A percentile compares a stretch with the other conserved stretches of the same genome.
Evolutionary conservation across 2,113 vertebrate species (phyloP).

Genomic region (Misgurnus mizolepis): DNA sequence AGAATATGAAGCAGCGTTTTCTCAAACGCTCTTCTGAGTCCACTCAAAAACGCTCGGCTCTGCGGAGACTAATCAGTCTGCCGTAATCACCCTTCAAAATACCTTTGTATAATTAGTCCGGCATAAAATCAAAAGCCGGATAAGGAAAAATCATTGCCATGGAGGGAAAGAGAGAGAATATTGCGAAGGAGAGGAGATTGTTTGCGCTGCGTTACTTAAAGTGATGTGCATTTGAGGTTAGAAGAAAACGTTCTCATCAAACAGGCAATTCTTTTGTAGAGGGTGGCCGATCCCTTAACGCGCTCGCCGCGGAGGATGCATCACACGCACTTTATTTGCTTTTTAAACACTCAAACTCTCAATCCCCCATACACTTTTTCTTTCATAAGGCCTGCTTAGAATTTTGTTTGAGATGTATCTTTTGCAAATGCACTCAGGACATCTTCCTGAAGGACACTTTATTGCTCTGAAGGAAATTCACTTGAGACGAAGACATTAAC

Average conservation of each 20-base stretch:
- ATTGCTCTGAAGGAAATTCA: conserved; percentile 33
- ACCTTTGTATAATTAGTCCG: conserved; percentile 35
- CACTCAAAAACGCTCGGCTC: conserved; percentile 1
- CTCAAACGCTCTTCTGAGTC: conserved; percentile 30
- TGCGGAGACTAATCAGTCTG: conserved; percentile 7
- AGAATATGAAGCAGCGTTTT: conserved; percentile 26
- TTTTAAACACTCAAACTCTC: conserved; percentile 12
- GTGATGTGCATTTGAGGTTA: conserved; percentile 36
- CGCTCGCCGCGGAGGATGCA: conserved; percentile 10
- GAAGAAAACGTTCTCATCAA: conserved; percentile 46
- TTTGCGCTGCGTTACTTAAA: conserved; percentile 14
- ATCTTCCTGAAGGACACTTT: conserved; percentile 48
- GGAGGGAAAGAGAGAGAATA: background rate
- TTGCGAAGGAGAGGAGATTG: background rate
- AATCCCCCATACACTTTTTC: conserved; percentile 8
- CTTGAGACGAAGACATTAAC: conserved; percentile 31
- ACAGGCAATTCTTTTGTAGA: conserved; percentile 26
- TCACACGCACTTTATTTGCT: conserved; percentile 19
- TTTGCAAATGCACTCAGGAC: conserved; percentile 33
- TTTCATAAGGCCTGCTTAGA: conserved; percentile 41
- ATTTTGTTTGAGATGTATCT: conserved; percentile 32
- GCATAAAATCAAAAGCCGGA: conserved; percentile 1
- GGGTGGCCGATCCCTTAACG: conserved; percentile 23
- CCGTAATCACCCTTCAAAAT: conserved; percentile 35
- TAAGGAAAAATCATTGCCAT: background rate